Conservation (phyloP, 2,113 vertebrate genomes). For the Procavia capensis region DNA sequence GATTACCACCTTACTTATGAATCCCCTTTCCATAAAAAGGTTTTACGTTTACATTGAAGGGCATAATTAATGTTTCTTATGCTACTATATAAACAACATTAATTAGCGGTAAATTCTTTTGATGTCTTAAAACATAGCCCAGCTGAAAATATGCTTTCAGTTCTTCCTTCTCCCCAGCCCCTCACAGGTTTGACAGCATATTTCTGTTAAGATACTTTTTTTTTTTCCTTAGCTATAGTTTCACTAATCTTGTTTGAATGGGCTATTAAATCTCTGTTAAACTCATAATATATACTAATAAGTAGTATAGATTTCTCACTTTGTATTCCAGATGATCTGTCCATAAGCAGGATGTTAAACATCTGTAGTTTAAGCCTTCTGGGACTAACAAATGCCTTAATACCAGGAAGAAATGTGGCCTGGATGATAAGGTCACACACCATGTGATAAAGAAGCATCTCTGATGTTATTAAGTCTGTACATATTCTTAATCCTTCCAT, state of each 20-base stretch:
- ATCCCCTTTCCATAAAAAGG: constrained; percentile 84
- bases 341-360: constrained; percentile 91
- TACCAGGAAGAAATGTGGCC: constrained; percentile 95
- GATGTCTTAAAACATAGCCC: constrained; percentile 85
- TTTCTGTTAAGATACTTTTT: constrained; percentile 85
- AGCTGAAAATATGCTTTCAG: constrained; percentile 83
- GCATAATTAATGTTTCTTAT: constrained; percentile 88
- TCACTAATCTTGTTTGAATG: constrained; percentile 89
- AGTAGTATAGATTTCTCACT: constrained; percentile 90
- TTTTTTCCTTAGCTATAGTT: constrained; percentile 83
- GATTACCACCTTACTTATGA: constrained; percentile 88
- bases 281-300: constrained; percentile 89
- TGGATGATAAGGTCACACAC: constrained; percentile 93
- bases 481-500: constrained; percentile 79
- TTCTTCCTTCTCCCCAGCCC: constrained; percentile 69
- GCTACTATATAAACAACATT: constrained; percentile 87
- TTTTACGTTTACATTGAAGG: constrained; percentile 87
- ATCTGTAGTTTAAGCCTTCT: constrained; percentile 94
- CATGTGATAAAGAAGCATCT: constrained; percentile 87
- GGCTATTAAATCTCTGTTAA: constrained; percentile 88
- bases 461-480: constrained; percentile 85
- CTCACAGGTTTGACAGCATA: constrained; percentile 77
- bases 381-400: constrained; percentile 95
- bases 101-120: constrained; percentile 87
- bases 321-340: constrained; percentile 90